phyloP scores from a whole-genome alignment of 2,888 invertebrate species.

The Epirrhoe alternata region DNA sequence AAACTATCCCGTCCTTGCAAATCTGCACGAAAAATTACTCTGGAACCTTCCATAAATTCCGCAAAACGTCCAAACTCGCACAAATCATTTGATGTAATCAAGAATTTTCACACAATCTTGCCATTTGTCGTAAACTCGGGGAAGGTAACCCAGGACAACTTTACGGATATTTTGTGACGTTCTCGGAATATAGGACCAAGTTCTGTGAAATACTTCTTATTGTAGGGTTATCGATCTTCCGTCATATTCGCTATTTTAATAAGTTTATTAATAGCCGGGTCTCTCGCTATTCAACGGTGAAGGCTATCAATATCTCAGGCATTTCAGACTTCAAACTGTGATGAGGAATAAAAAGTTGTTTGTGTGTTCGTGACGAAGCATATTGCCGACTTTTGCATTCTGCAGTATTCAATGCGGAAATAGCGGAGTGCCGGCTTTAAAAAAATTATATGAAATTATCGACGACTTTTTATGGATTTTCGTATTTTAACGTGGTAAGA shows the following conservation, averaged over 20 bases:
- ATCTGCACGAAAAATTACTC: not conserved
- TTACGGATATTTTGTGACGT: conserved; percentile 40
- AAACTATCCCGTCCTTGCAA: not conserved
- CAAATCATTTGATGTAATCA: conserved; percentile 39
- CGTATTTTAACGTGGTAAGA: no score
- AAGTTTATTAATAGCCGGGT: no score
- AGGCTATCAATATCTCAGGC: no score
- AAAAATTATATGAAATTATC: no score
- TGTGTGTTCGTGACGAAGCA: no score
- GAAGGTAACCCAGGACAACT: conserved; percentile 24
- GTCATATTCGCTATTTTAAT: not conserved
- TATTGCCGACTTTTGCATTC: no score
- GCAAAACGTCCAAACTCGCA: conserved; percentile 25
- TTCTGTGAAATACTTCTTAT: conserved; percentile 17
- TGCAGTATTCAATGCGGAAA: no score
- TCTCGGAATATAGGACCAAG: conserved; percentile 32
- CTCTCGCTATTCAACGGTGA: no score
- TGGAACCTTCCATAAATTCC: conserved; percentile 23
- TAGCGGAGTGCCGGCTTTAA: no score
- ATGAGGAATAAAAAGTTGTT: no score
- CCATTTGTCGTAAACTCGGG: conserved; percentile 29
- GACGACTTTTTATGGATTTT: no score
- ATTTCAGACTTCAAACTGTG: no score
- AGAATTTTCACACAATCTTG: conserved; percentile 34
- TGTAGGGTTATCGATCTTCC: conserved; percentile 14